Evolutionary conservation across 1,140 invertebrate species (phyloP).

Genomic region (Drosophila setifemur): DNA sequence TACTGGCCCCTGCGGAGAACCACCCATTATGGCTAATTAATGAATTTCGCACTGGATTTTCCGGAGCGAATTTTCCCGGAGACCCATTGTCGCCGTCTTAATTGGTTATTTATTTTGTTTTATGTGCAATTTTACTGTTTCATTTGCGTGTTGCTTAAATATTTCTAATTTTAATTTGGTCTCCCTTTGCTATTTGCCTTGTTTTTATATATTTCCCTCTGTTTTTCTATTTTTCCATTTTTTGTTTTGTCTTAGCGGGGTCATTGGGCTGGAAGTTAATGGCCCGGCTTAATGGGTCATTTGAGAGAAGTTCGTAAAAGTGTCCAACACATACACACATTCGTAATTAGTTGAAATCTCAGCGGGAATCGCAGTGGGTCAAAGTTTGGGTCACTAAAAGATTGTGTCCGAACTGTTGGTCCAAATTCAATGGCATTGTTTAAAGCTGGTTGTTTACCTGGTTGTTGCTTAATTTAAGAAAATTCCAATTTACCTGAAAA

Average conservation of each 20-base stretch:
- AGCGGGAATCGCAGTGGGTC: conserved; percentile 38
- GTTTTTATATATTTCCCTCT: conserved; percentile 18
- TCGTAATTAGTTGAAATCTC: conserved; percentile 54
- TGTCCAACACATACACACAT: conserved; percentile 41
- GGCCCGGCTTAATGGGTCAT: conserved; percentile 72
- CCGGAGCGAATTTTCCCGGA: conserved; percentile 3
- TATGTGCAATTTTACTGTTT: conserved; percentile 53
- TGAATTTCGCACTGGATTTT: conserved; percentile 75
- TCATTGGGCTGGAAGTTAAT: conserved; percentile 73
- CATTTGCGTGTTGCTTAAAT: conserved; percentile 18
- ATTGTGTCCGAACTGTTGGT: conserved; percentile 19
- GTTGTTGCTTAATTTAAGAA: not conserved
- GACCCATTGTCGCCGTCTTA: conserved; percentile 25
- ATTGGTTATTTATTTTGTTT: conserved; percentile 77
- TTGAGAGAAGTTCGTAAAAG: conserved; percentile 67
- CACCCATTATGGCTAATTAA: conserved; percentile 72
- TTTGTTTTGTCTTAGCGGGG: conserved; percentile 37
- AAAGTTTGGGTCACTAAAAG: conserved; percentile 39
- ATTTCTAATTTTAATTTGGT: conserved; percentile 63
- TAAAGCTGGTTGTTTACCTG: conserved; percentile 43
- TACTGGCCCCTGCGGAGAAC: not conserved
- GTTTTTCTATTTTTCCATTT: conserved; percentile 13
- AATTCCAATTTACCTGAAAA: conserved; percentile 40
- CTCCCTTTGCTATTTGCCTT: conserved; percentile 5
- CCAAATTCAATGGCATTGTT: conserved; percentile 20